Percentiles rank a stretch among this genome's conserved stretches.
Conservation (phyloP, 2,888 invertebrate species). For the Sinelater perroti region DNA sequence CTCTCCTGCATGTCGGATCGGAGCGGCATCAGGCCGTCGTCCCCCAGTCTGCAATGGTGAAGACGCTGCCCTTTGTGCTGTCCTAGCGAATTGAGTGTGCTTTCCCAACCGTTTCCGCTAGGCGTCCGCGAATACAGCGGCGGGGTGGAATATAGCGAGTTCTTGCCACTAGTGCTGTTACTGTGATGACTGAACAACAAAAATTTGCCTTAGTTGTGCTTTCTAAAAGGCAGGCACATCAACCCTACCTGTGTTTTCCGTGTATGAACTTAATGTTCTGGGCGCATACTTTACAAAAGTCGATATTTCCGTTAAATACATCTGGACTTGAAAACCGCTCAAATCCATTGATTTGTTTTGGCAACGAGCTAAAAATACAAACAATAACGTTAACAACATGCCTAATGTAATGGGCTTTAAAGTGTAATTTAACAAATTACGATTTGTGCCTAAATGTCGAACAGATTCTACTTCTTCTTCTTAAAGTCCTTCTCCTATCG, state of each 20-base stretch:
- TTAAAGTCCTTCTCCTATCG: too few species aligned
- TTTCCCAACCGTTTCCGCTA: conserved; percentile 60
- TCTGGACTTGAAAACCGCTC: conserved; percentile 52
- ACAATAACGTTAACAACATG: not conserved
- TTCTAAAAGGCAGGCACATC: not conserved
- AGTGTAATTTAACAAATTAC: too few species aligned
- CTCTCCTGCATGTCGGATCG: conserved; percentile 78
- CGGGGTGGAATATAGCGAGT: conserved; percentile 60
- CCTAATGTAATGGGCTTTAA: too few species aligned
- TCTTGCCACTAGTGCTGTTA: conserved; percentile 45
- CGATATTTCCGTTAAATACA: conserved; percentile 45
- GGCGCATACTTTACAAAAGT: conserved; percentile 55
- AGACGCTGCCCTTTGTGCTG: conserved; percentile 38
- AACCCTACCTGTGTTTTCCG: conserved; percentile 48
- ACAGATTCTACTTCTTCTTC: too few species aligned
- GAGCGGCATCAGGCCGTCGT: conserved; percentile 78
- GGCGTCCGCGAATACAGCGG: conserved; percentile 67
- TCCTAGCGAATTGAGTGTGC: conserved; percentile 33
- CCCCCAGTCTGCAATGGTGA: conserved; percentile 62
- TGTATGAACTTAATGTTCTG: conserved; percentile 53
- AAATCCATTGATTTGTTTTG: conserved; percentile 56
- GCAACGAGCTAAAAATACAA: conserved; percentile 49
- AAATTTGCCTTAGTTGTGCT: not conserved
- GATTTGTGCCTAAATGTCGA: too few species aligned
- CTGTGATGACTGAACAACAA: conserved; percentile 43